Evolutionary conservation across 2,888 invertebrate species (phyloP), one percentile per base, ranked within the genome.

Genomic region (Amphiduros pacificus): DNA sequence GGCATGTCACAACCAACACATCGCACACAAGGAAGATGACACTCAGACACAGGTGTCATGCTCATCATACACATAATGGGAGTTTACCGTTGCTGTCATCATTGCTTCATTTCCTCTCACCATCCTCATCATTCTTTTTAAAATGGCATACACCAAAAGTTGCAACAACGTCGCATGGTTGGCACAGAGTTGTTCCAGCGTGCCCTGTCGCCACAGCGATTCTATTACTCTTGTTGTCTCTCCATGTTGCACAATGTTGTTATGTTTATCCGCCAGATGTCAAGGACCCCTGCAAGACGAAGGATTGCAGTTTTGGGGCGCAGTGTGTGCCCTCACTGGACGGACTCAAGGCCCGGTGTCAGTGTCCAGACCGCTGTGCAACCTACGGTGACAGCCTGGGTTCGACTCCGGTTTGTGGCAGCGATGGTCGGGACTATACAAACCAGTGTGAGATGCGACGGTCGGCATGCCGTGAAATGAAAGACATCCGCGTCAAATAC

Each of bases 321-420:
- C 85, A 88, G 55, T 92, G 92, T 79, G 86, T 86, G 61, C 74
- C 83, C 44, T 84, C 85, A 24, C 77, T 83, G 59, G 91, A 92
- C 82, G 92, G 91, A 40, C 86, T 86, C 60, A 86, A 88, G 56
- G 88, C 90, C 73, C 87, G 87, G 77, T 93, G 93, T 84, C 88
- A 90, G 78, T 93, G 93, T 77, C 89, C 90, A 49, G 86, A 88
- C 61, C 87, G 88, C 65, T 93, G 93, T 79, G 90, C 91, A 60
- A 89, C 87, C 80, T 91, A 90, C 83, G 92, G 92, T 4, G 92
- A 93, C 84, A 91, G 90, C 84, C 87, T 89, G 69, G 90, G 89
- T 63, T 90, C 91, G 36, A 85, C 88, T 59, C 89, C 91, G 0
- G 88, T 94, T 52, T 94, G 94, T 82, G 92, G 80, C 85, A 89